These are phyloP conservation scores for Heliangelus exortis DNA, from an alignment of 2,797 vertebrate genomes.

Conservation along the genomic window DNA sequence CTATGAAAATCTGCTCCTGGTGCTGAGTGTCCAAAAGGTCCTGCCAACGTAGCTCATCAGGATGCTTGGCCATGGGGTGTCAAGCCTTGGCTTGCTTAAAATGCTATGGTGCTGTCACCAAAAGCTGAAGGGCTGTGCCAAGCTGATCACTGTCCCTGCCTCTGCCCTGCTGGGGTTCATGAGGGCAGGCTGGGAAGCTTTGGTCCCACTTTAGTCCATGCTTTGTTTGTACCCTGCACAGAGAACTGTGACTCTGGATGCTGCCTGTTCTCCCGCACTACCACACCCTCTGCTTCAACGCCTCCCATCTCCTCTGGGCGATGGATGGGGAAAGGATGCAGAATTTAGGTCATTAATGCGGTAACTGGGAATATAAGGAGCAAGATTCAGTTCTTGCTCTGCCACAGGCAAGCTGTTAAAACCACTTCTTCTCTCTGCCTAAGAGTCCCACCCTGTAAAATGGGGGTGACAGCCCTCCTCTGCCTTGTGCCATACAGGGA, in stretches of 20 bases:
- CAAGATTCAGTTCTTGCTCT: neutral
- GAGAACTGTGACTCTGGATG: accelerated
- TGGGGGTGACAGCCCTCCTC: neutral
- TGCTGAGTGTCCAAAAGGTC: neutral
- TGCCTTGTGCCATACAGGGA: neutral
- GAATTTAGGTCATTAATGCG: constrained; percentile 47
- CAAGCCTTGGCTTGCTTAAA: neutral
- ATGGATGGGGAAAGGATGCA: constrained; percentile 21
- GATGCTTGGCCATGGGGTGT: neutral
- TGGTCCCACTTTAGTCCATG: neutral
- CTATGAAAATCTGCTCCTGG: neutral
- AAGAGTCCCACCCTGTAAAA: neutral
- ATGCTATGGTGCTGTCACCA: neutral
- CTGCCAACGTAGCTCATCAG: neutral
- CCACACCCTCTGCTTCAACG: neutral
- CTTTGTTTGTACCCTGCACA: neutral
- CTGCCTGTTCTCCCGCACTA: neutral
- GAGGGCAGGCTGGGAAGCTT: neutral
- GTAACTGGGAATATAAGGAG: constrained; percentile 26
- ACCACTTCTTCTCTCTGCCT: neutral
- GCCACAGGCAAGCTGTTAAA: constrained; percentile 13
- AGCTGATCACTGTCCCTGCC: neutral
- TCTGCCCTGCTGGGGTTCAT: accelerated
- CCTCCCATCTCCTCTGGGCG: neutral
- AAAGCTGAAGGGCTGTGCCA: neutral